Conservation (phyloP, 2,888 invertebrate species). For the Megaustenia siamemsis region DNA sequence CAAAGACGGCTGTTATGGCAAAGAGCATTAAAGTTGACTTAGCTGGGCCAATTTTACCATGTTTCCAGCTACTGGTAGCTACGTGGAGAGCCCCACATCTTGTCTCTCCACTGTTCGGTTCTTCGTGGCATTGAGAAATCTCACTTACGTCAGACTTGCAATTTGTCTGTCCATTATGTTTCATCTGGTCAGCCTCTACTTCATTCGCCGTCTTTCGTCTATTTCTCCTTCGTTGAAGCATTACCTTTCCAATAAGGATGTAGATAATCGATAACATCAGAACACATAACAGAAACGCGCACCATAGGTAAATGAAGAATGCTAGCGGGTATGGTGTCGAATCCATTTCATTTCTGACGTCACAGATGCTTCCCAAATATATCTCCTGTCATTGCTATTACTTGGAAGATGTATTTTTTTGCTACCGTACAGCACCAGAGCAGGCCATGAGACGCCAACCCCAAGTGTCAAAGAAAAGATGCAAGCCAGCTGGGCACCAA, state of each 20-base stretch:
- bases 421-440: slow-evolving; percentile 59
- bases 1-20: slow-evolving; percentile 60
- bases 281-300: slow-evolving; percentile 52
- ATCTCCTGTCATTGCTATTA: slow-evolving; percentile 15
- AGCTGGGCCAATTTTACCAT: slow-evolving; percentile 45
- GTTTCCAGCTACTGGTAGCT: slow-evolving; percentile 22
- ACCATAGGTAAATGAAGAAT: slow-evolving; percentile 60
- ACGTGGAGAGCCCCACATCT: slow-evolving; percentile 2
- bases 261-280: slow-evolving; percentile 59
- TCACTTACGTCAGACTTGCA: neutral
- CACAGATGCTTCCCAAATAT: slow-evolving; percentile 52
- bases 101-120: neutral
- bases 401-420: slow-evolving; percentile 50
- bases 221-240: slow-evolving; percentile 56
- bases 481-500: slow-evolving; percentile 58
- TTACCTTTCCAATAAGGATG: slow-evolving; percentile 57
- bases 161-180: neutral
- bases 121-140: neutral
- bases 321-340: slow-evolving; percentile 54
- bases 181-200: neutral
- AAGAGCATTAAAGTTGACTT: slow-evolving; percentile 60
- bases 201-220: neutral
- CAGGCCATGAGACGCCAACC: slow-evolving; percentile 60
- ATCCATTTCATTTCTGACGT: slow-evolving; percentile 56
- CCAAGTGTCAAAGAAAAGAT: slow-evolving; percentile 56